Base-by-base conservation (phyloP, 2,888 invertebrate genomes). In the Cephus runcator region DNA sequence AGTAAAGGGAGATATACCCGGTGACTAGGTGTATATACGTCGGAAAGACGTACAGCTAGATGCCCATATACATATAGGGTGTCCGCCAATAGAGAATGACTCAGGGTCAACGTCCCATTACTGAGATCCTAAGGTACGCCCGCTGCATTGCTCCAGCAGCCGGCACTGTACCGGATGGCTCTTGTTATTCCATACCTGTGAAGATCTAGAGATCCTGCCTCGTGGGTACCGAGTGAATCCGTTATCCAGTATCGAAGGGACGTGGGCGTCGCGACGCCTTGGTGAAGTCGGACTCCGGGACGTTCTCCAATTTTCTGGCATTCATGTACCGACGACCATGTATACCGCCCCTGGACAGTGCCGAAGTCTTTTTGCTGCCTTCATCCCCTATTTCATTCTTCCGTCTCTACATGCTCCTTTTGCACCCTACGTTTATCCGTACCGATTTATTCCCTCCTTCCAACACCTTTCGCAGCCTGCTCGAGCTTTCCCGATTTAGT, bases 281-380 rank as follows among this genome's bases (percentile, higher is more conserved):
- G 23, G 6, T 23, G 23, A 56, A 23, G 56, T 56, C 56, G 56
- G 56, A 56, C 15, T 40, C 15, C 40, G 82, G 82, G 79, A 83
- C 79, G 81, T 81, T 12, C 83, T 84, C 81, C 86, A 85, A 87
- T 87, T 86, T 87, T 82, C 84, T 83, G 77, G 81, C 75, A 84
- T 85, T 85, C 85, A 83, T 79, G 79, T 79, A 73, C 79, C 80
- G 79, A 80, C 81, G 82, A 79, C 80, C 79, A 78, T 23, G 9
- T 56, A 23, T 23, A 56, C 23, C 9, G 23, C 23, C 23, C 40
- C 40, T 40, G 40, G 15, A 40, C 56, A 56, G 56, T 40, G 23
- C 56, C 78, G 77, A 71, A 40, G 73, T 77, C 71, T 71, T 35
- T 69, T 68, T 35, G 34, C 75, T 36, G 73, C 76, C 34, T 73